Base-by-base conservation (phyloP, 1,140 invertebrate genomes). In the Apocrypta bakeri region DNA sequence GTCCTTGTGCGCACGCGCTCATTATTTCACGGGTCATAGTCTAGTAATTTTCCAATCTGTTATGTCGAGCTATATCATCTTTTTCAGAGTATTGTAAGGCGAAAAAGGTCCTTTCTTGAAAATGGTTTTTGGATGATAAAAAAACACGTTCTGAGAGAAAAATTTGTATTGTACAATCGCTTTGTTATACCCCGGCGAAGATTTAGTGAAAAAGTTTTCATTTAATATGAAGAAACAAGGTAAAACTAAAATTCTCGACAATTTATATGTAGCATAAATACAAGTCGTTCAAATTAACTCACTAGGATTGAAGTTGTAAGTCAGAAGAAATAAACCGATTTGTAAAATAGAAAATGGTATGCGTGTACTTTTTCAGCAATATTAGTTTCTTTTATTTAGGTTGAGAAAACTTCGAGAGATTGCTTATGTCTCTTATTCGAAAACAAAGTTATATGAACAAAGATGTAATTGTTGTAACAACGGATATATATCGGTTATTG, bases 31-130 rank as follows among this genome's bases (percentile, higher is more conserved):
- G 48, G 21, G 17, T 21, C 48, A 56, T 56, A 56, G 48, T 56
- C 48, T 56, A 37, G 48, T 56, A 56, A 56, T 56, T 56, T 56
- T 56, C 48, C 48, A 56, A 56, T 56, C 48, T 56, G 48, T 56
- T 56, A 56, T 21, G 48, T 56, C 48, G 21, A n/a, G 48, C 48
- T n/a, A 56, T 17, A 56, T 56, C 48, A 56, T 56, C 48, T 56
- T 56, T n/a, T 56, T 56, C 48, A 56, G 21, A 7, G 3, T 56
- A 21, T 56, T 56, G 48, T 56, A 21, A 21, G 48, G 48, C 21
- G 48, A 0, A n/a, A 56, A 56, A 21, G 21, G 48, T 17, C 48
- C n/a, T n/a, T 4, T 37, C 48, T 56, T 56, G 17, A n/a, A 56
- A 56, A 56, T 56, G 17, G 6, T 17, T 48, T 48, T 48, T 48